Percentiles rank a stretch among this genome's conserved stretches.
Evolutionary conservation across 2,113 vertebrate species (phyloP).

Genomic region (Lasiurus cinereus): DNA sequence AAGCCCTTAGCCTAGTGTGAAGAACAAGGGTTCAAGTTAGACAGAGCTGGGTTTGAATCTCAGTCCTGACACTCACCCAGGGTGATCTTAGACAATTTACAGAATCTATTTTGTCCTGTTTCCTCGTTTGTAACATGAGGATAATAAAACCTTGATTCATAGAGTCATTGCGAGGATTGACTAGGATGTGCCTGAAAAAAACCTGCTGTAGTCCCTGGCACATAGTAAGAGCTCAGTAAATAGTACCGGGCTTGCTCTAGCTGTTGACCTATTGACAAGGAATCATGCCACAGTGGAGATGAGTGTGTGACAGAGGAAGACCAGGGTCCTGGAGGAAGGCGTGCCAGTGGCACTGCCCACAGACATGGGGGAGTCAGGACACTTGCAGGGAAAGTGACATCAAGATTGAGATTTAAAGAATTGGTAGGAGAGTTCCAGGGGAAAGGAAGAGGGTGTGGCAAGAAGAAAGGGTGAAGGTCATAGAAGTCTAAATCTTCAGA

Average conservation of each 20-base stretch:
- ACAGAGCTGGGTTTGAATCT: not conserved
- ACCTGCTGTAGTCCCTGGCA: not conserved
- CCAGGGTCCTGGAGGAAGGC: not conserved
- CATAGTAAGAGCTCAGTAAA: not conserved
- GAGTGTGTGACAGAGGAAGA: not conserved
- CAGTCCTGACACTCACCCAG: not conserved
- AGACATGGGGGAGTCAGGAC: not conserved
- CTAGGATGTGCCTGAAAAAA: not conserved
- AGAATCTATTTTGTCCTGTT: conserved; percentile 9
- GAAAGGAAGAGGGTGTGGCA: not conserved
- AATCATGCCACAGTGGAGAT: not conserved
- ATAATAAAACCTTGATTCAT: not conserved
- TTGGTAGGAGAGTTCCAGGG: not conserved
- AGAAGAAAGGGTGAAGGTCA: not conserved
- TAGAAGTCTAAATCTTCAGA: not conserved
- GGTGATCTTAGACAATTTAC: not conserved
- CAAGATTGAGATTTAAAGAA: not conserved
- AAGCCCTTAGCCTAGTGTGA: not conserved
- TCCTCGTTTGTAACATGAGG: not conserved
- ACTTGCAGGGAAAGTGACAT: not conserved
- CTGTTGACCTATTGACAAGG: not conserved
- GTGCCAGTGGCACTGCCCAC: not conserved
- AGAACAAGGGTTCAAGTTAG: not conserved
- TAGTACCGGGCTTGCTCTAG: not conserved
- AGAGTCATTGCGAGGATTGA: not conserved